Evolutionary conservation across 2,797 vertebrate genomes (phyloP).

Genomic region (Chelmon rostratus): DNA sequence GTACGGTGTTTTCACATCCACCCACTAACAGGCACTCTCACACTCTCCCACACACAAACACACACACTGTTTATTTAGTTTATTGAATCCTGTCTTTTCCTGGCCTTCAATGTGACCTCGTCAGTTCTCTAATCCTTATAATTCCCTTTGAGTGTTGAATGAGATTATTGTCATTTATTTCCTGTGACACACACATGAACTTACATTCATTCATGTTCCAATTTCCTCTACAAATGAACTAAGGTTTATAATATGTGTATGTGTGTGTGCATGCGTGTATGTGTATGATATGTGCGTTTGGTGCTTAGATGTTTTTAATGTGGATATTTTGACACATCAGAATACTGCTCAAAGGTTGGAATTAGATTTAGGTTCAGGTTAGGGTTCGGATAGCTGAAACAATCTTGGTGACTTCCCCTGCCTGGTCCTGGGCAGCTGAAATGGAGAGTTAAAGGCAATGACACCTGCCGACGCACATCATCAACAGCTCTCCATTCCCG

Average conservation of each 20-base stretch:
- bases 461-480: too few species aligned
- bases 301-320: too few species aligned
- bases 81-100: slow-evolving; percentile 24
- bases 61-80: slow-evolving; percentile 19
- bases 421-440: too few species aligned
- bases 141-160: slow-evolving; percentile 33
- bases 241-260: slow-evolving; percentile 20
- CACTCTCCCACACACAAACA: background rate
- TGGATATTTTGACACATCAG: too few species aligned
- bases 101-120: slow-evolving; percentile 48
- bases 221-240: background rate
- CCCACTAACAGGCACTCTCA: background rate
- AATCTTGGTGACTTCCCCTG: too few species aligned
- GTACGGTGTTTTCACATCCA: slow-evolving; percentile 16
- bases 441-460: too few species aligned
- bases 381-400: too few species aligned
- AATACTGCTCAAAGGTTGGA: too few species aligned
- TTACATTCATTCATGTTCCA: slow-evolving; percentile 18
- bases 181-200: slow-evolving; percentile 16
- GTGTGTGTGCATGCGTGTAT: too few species aligned
- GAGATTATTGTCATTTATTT: slow-evolving; percentile 43
- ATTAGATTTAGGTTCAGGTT: too few species aligned
- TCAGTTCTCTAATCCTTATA: slow-evolving; percentile 43
- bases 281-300: too few species aligned
- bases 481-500: too few species aligned